Conservation (phyloP, 2,113 vertebrate genomes). For the Ploceus nigricollis region DNA sequence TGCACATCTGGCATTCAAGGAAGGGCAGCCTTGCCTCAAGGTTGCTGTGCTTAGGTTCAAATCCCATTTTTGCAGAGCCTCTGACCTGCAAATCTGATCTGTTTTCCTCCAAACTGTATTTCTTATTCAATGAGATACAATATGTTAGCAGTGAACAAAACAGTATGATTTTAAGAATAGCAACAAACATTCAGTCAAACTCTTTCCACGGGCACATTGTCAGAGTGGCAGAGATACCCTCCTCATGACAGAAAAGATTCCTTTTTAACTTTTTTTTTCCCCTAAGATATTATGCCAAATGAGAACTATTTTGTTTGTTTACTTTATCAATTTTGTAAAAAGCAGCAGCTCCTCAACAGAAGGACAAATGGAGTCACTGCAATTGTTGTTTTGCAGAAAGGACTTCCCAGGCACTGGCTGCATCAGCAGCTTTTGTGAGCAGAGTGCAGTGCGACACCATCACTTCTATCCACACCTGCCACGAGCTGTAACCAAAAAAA, state of each 20-base stretch:
- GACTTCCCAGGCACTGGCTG: background rate
- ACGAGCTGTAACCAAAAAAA: background rate
- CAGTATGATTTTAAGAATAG: background rate
- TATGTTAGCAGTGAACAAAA: background rate
- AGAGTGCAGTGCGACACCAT: background rate
- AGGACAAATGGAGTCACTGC: background rate
- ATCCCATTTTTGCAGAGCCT: slow-evolving; percentile 7
- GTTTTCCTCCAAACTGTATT: background rate
- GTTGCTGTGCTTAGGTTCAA: background rate
- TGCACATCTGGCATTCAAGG: background rate
- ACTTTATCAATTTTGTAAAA: background rate
- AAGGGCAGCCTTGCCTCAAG: slow-evolving; percentile 27
- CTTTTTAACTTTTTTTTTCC: background rate
- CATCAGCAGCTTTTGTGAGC: background rate
- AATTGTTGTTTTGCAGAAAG: background rate
- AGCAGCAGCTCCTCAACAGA: background rate
- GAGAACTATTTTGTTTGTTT: background rate
- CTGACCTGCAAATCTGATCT: slow-evolving; percentile 23
- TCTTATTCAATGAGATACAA: background rate
- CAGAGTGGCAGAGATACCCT: background rate
- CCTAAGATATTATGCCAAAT: background rate
- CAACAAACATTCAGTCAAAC: background rate
- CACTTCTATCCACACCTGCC: background rate
- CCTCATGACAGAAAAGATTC: background rate
- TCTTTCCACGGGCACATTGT: background rate